Conservation (phyloP, 1,140 invertebrate species). For the Drosophila tristis region DNA sequence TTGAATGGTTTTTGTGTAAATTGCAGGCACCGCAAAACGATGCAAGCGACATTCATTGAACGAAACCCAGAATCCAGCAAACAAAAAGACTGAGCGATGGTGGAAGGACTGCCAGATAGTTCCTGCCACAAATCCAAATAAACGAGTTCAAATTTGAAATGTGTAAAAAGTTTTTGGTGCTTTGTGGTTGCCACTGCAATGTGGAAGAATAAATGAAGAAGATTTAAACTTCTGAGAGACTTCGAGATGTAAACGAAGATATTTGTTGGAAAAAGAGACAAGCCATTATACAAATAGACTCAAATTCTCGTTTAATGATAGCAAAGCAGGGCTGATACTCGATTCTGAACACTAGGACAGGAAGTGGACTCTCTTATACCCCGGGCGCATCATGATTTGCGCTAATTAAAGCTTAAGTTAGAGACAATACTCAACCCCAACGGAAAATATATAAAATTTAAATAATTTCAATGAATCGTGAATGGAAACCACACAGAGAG, state of each 20-base stretch:
- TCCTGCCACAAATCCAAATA: conserved; percentile 43
- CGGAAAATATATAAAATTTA: conserved; percentile 9
- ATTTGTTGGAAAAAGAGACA: not conserved
- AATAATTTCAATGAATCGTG: conserved; percentile 66
- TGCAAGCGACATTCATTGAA: conserved; percentile 32
- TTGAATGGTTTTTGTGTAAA: conserved; percentile 34
- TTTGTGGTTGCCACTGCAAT: conserved; percentile 30
- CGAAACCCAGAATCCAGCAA: conserved; percentile 30
- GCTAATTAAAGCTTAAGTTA: conserved; percentile 54
- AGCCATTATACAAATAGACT: not conserved
- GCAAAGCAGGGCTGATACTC: too few relatives aligned
- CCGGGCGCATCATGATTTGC: not conserved
- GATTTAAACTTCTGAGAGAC: not conserved
- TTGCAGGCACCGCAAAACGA: conserved; percentile 54
- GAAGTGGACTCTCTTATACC: too few relatives aligned
- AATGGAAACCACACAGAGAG: conserved; percentile 52
- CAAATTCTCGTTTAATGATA: too few relatives aligned
- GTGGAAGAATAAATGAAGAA: not conserved
- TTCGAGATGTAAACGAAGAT: not conserved
- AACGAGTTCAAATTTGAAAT: conserved; percentile 34
- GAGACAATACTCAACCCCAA: not conserved
- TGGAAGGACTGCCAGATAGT: conserved; percentile 15
- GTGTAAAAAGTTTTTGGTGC: conserved; percentile 17
- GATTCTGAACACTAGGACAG: too few relatives aligned
- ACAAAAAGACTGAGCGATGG: conserved; percentile 21